Conservation (phyloP, 1,140 invertebrate genomes). For the Babylonia areolata region DNA sequence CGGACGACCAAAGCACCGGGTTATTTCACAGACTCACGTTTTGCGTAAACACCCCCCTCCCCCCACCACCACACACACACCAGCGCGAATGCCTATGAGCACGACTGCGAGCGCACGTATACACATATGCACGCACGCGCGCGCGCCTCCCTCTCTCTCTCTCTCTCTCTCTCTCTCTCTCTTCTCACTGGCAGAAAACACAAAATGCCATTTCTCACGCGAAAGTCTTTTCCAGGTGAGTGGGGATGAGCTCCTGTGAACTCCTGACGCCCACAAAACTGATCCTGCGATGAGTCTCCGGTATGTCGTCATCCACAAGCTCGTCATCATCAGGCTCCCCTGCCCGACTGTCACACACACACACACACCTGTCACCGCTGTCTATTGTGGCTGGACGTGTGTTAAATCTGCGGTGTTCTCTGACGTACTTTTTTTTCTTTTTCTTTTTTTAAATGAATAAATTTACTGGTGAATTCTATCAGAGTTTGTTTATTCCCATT, state of each 20-base stretch:
- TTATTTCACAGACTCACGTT: no score
- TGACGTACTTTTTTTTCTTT: not conserved
- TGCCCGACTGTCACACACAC: not conserved
- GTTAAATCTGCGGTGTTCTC: not conserved
- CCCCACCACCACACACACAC: slow-evolving; percentile 21
- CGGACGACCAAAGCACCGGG: no score
- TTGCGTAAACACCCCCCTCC: no score
- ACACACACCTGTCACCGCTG: not conserved
- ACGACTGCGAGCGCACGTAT: slow-evolving; percentile 1
- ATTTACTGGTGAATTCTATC: no score
- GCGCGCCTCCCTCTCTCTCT: not conserved
- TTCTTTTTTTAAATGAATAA: no score
- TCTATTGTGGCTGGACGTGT: not conserved
- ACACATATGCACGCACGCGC: slow-evolving; percentile 16
- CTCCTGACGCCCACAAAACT: not conserved
- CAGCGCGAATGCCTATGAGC: no score
- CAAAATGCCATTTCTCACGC: not conserved
- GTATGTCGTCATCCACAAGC: not conserved
- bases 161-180: no score
- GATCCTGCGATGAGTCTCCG: not conserved
- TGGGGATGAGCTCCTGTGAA: not conserved
- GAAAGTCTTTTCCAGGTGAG: not conserved
- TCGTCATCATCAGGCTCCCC: not conserved
- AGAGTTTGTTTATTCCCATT: no score
- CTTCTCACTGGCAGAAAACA: not conserved